A percentile compares a stretch with the other conserved stretches of the same genome.
phyloP scores from a whole-genome alignment of 2,113 vertebrate species.

The Proterorhinus semilunaris region DNA sequence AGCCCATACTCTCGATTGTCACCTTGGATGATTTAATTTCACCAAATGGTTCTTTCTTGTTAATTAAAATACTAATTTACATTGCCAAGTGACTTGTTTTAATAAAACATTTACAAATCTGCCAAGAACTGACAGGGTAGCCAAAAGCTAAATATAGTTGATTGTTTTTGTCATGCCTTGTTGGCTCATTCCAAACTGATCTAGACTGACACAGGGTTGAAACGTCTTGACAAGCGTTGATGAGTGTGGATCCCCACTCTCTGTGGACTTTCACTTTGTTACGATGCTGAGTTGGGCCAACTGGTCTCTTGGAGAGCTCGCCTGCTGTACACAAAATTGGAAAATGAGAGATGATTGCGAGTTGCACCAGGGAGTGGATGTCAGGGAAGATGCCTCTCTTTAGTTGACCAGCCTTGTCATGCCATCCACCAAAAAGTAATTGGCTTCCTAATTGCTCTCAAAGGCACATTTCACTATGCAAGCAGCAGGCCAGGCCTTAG shows the following conservation, averaged over 20 bases:
- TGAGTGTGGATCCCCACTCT: conserved; percentile 6
- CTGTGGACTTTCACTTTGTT: conserved; percentile 19
- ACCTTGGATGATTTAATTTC: conserved; percentile 52
- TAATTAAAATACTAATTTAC: conserved; percentile 62
- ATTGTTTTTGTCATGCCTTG: conserved; percentile 34
- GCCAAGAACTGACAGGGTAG: conserved; percentile 32
- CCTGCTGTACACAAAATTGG: conserved; percentile 1
- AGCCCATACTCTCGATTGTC: conserved; percentile 43
- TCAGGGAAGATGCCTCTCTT: conserved; percentile 33
- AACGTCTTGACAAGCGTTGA: conserved; percentile 27
- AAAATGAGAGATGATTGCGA: conserved; percentile 25
- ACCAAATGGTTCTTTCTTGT: conserved; percentile 47
- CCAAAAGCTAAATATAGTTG: conserved; percentile 30
- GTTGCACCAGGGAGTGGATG: conserved; percentile 36
- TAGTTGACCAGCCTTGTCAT: conserved; percentile 44
- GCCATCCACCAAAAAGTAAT: conserved; percentile 52
- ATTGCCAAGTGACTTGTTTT: conserved; percentile 41
- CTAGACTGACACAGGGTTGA: conserved; percentile 12
- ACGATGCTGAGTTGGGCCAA: conserved; percentile 16
- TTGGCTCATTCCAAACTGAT: conserved; percentile 35
- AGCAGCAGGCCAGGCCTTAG: conserved; percentile 23
- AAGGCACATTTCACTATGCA: conserved; percentile 38
- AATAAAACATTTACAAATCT: conserved; percentile 41
- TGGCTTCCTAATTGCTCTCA: conserved; percentile 61
- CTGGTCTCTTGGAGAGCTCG: conserved; percentile 15